A percentile compares a stretch with the other conserved stretches of the same genome.
phyloP scores from a whole-genome alignment of 2,888 invertebrate genomes.

The Hypercompe scribonia region DNA sequence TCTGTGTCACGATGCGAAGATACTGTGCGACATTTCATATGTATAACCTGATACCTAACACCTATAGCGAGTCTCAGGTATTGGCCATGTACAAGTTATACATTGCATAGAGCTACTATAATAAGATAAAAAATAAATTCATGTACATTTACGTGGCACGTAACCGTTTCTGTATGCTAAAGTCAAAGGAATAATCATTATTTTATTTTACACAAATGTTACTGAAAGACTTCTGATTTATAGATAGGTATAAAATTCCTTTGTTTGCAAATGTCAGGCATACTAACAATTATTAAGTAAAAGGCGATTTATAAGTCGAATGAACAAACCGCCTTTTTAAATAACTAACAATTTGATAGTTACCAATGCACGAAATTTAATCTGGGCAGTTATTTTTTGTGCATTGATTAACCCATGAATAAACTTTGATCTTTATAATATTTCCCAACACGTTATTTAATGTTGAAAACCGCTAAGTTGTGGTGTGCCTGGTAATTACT shows the following conservation, averaged over 20 bases:
- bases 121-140: not conserved
- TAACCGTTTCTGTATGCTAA: conserved; percentile 23
- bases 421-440: conserved; percentile 58
- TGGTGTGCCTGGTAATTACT: conserved; percentile 35
- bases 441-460: conserved; percentile 32
- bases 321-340: conserved; percentile 40
- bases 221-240: conserved; percentile 7
- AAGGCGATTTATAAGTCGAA: conserved; percentile 40
- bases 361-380: not conserved
- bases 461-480: conserved; percentile 56
- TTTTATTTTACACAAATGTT: conserved; percentile 12
- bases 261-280: conserved; percentile 40
- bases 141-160: not conserved
- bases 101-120: conserved; percentile 22
- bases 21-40: conserved; percentile 22
- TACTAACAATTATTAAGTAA: conserved; percentile 20
- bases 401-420: conserved; percentile 33
- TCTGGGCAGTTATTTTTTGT: conserved; percentile 52
- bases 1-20: conserved; percentile 30
- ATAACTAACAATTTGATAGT: conserved; percentile 28
- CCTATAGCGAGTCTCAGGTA: not conserved
- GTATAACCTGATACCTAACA: not conserved
- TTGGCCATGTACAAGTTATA: conserved; percentile 6
- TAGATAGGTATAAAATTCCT: conserved; percentile 19
- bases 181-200: conserved; percentile 26